Evolutionary conservation across 2,888 invertebrate species (phyloP).

Genomic region (Philhelius pedissequus): DNA sequence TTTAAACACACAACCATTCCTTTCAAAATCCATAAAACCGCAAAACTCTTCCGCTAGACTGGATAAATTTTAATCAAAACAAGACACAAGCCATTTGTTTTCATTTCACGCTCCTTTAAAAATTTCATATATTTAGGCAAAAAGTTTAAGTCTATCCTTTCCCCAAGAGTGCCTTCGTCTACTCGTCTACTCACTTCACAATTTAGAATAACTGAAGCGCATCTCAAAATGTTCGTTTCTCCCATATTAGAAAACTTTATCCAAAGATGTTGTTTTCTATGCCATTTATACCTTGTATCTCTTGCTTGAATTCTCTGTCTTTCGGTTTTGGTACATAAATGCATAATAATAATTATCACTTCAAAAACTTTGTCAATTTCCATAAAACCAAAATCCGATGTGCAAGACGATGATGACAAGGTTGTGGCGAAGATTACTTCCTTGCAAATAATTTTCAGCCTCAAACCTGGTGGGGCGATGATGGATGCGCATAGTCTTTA

Average conservation of each 20-base stretch:
- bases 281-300: neutral
- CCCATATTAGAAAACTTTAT: slow-evolving; percentile 32
- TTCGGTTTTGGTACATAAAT: neutral
- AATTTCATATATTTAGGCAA: neutral
- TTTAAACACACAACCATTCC: neutral
- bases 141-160: neutral
- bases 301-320: neutral
- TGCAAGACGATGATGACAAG: neutral
- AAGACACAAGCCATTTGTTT: slow-evolving; percentile 39
- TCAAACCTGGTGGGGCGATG: neutral
- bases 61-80: slow-evolving; percentile 10
- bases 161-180: neutral
- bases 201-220: neutral
- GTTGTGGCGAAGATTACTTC: neutral
- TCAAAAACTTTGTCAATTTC: slow-evolving; percentile 50
- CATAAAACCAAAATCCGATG: slow-evolving; percentile 32
- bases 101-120: slow-evolving; percentile 17
- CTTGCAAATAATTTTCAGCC: neutral
- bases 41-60: neutral
- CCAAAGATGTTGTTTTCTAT: neutral
- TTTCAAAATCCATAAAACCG: neutral
- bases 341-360: slow-evolving; percentile 33
- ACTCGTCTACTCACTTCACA: neutral
- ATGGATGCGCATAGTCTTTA: neutral
- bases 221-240: neutral